Percentiles rank a stretch among this genome's conserved stretches.
phyloP scores from a whole-genome alignment of 2,797 vertebrate species.

The Microcaecilia unicolor region DNA sequence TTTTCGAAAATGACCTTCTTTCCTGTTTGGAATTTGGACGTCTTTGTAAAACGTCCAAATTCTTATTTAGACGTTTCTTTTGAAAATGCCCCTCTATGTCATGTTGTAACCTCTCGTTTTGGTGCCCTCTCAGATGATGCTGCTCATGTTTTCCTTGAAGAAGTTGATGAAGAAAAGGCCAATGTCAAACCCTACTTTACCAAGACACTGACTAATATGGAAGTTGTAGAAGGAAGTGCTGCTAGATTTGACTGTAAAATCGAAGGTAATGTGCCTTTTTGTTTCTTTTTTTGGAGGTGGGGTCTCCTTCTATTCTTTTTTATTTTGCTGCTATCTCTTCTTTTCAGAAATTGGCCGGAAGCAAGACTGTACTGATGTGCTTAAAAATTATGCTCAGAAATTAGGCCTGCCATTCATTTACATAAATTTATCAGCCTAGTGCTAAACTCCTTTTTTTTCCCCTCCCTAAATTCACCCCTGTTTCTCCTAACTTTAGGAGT shows the following conservation, averaged over 20 bases:
- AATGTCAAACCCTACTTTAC: conserved; percentile 81
- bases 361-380: neutral
- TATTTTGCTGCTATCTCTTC: too few species aligned
- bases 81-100: too few species aligned
- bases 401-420: too few species aligned
- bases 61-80: too few species aligned
- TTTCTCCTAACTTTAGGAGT: too few species aligned
- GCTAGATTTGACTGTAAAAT: conserved; percentile 97
- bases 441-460: too few species aligned
- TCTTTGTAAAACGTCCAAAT: too few species aligned
- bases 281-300: neutral
- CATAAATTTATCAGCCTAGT: neutral
- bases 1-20: too few species aligned
- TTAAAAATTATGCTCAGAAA: too few species aligned
- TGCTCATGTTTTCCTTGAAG: conserved; percentile 73
- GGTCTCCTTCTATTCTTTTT: neutral
- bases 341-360: too few species aligned
- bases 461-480: too few species aligned
- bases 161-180: conserved; percentile 72
- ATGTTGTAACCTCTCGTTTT: neutral
- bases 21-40: too few species aligned
- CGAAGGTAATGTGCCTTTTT: conserved; percentile 64
- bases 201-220: conserved; percentile 80
- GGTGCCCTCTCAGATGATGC: conserved; percentile 58
- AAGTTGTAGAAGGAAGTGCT: conserved; percentile 92